Base-by-base conservation (phyloP, 2,888 invertebrate species). In the Nomada fucata region DNA sequence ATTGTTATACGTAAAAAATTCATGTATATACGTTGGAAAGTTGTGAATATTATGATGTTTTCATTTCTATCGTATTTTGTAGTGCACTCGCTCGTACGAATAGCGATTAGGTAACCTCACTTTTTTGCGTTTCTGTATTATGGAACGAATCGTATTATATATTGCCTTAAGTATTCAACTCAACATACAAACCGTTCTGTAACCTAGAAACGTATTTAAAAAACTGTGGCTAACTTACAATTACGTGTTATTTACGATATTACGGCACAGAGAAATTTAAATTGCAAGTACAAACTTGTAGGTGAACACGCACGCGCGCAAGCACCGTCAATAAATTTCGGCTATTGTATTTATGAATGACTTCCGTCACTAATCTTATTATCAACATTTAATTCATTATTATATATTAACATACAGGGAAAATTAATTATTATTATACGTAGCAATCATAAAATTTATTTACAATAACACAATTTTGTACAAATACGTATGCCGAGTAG, bases 91-190 rank as follows among this genome's bases (percentile, higher is more conserved):
- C 76, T 53, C 26, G 11, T 70, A 79, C 55, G 67, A 70, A 75
- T 67, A 57, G 65, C 73, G 36, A 55, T 15, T 20, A 50, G 55
- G 53, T 87, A 87, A 87, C 87, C 87, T 87, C 74, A 87, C 82
- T 86, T 75, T 73, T 61, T 60, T 20, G 18, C 2, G 29, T 10
- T 15, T 18, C n/a, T n/a, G 26, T 52, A 3, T 70, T 60, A 52
- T 3, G n/a, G 20, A 52, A 36, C 13, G 36, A 42, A 26, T 71
- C 26, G 29, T 52, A 52, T 9, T 50, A 20, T 61, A 50, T 42
- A 47, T 36, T 11, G 47, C 53, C 55, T 57, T 52, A 15, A 29
- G 7, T 36, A 18, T 11, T 70, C 9, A 29, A 20, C 42, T 29
- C 57, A 47, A 65, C 29, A 4, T 15, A 36, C 20, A 15, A 69